Evolutionary conservation across 2,797 vertebrate genomes (phyloP), one percentile per base, ranked within the genome.

Genomic region (Chloroceryle inda): DNA sequence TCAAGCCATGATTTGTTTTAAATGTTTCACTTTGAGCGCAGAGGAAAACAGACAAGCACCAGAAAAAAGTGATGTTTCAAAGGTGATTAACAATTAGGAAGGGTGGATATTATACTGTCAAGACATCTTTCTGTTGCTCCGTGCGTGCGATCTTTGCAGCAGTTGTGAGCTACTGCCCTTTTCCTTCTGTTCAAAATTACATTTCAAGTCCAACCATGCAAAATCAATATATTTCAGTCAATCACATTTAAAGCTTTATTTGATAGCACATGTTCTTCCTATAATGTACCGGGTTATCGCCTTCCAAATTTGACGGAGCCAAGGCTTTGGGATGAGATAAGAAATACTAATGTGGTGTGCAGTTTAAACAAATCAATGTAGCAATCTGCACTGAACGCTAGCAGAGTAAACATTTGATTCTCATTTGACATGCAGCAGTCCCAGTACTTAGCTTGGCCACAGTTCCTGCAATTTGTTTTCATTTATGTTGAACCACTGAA

Each of bases 281-380:
- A 15, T 91, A 91, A 94, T 74, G 81, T 91, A 87, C 20, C 52
- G 62, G 88, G 89, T 91, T 97, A 74, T 93, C 73, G 3, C 94
- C 90, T 95, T 84, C 59, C 91, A 74, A 71, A 85, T 91, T 67
- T 95, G 94, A 61, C 49, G 76, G 85, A 91, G 84, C 88, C 74
- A 53, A 84, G 91, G 88, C 74, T 93, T 73, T 50, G 63, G 84
- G 88, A 31, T 76, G 91, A 96, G 96, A 87, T 78, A 91, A 94
- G 93, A 94, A 96, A 95, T 82, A 80, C 91, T 75, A 95, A 94
- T 94, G 94, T 12, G 53, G 63, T 49, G 73, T 79, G 78, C 78
- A 55, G 20, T 79, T 96, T 95, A 97, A 94, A 95, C 93, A 97
- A 96, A 98, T 97, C 96, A 87, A 89, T 97, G 91, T 10, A 53